A percentile compares a stretch with the other conserved stretches of the same genome.
phyloP scores from a whole-genome alignment of 2,888 invertebrate species.

The Pristionchus fissidentatus region DNA sequence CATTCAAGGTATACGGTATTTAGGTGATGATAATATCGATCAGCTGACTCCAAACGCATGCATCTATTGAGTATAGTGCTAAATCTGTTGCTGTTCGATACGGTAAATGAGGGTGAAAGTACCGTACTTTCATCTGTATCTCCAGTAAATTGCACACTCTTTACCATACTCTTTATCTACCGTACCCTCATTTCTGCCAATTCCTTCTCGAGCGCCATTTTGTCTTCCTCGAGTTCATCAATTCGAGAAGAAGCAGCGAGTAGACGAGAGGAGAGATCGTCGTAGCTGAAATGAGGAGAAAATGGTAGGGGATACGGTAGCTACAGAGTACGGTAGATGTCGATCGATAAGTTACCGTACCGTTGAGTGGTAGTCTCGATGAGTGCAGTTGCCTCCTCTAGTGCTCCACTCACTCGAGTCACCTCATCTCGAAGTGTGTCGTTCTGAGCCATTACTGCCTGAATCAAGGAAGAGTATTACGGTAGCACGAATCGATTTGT shows the following conservation, averaged over 20 bases:
- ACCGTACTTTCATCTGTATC: background rate
- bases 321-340: background rate
- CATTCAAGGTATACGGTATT: too few relatives aligned
- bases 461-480: too few relatives aligned
- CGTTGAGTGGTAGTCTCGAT: constrained; percentile 66
- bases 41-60: too few relatives aligned
- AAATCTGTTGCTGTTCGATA: background rate
- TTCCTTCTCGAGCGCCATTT: constrained; percentile 47
- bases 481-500: too few relatives aligned
- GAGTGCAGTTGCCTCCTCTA: constrained; percentile 70
- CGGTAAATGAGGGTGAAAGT: background rate
- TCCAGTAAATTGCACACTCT: background rate
- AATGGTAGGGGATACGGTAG: too few relatives aligned
- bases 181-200: constrained; percentile 38
- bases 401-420: constrained; percentile 62
- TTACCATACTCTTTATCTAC: too few relatives aligned
- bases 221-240: constrained; percentile 56
- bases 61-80: background rate
- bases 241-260: constrained; percentile 53
- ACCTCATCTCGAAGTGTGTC: constrained; percentile 68
- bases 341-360: constrained; percentile 53
- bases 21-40: too few relatives aligned
- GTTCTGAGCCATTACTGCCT: constrained; percentile 69
- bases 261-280: constrained; percentile 48
- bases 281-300: background rate